Percentiles rank a stretch among this genome's conserved stretches.
Evolutionary conservation across 2,113 vertebrate genomes (phyloP).

Genomic region (Bubalus kerabau): DNA sequence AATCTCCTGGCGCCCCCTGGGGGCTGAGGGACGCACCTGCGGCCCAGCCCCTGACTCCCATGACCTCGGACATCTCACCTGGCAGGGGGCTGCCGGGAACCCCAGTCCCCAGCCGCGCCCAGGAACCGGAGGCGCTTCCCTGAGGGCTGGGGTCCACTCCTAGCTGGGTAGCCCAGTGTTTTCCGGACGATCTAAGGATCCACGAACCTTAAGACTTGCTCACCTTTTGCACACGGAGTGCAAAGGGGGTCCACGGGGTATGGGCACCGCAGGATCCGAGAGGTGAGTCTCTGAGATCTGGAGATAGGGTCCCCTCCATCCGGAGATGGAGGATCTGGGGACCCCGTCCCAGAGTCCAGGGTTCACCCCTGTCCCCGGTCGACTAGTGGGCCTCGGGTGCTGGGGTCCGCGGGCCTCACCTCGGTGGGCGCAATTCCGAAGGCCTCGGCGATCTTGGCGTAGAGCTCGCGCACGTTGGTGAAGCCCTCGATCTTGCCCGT

Average conservation of each 20-base stretch:
- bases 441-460: conserved; percentile 95
- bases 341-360: background rate
- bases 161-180: background rate
- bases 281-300: background rate
- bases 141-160: background rate
- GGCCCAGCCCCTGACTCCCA: background rate
- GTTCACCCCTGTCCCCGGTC: background rate
- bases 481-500: conserved; percentile 95
- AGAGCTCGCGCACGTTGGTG: conserved; percentile 97
- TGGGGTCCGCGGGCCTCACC: conserved; percentile 75
- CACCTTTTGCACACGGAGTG: background rate
- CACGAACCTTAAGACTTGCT: background rate
- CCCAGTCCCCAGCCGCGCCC: background rate
- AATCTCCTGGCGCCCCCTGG: background rate
- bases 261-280: background rate
- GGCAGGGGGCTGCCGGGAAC: too few species aligned
- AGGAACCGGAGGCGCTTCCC: background rate
- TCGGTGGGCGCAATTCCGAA: conserved; percentile 95
- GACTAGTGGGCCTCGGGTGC: background rate
- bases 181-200: background rate
- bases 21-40: background rate
- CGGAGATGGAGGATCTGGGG: too few species aligned
- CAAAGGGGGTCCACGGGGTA: background rate
- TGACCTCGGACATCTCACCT: background rate
- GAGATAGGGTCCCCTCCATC: background rate